A percentile compares a stretch with the other conserved stretches of the same genome.
These are phyloP conservation scores for Camptogramma bilineatum DNA, from an alignment of 2,888 invertebrate species.

Conservation along the genomic window DNA sequence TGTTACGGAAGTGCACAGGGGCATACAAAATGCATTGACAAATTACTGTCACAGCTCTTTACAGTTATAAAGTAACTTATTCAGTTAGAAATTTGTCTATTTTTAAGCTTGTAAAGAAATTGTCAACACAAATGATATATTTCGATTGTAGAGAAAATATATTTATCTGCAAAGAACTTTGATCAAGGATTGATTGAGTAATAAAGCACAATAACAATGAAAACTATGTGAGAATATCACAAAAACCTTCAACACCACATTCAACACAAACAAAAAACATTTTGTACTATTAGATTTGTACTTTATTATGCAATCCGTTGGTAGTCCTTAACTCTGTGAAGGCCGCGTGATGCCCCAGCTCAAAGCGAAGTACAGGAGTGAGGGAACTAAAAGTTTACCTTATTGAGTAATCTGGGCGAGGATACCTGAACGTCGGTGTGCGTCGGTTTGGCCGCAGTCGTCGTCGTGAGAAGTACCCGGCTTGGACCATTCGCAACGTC, in stretches of 20 bases:
- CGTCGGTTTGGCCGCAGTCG: conserved; percentile 65
- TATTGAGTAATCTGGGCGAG: conserved; percentile 83
- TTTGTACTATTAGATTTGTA: not conserved
- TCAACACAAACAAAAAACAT: too few species aligned
- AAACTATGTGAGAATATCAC: not conserved
- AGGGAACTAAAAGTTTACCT: conserved; percentile 81
- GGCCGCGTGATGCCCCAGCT: conserved; percentile 56
- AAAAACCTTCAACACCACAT: too few species aligned
- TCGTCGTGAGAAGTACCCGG: conserved; percentile 70
- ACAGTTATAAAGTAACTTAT: not conserved
- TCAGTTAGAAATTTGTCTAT: not conserved
- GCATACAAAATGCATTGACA: too few species aligned
- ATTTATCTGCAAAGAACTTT: too few species aligned
- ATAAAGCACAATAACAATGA: too few species aligned
- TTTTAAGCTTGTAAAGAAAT: too few species aligned
- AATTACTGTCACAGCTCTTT: not conserved
- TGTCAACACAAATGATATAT: too few species aligned
- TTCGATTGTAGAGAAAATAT: too few species aligned
- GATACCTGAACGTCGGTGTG: conserved; percentile 84
- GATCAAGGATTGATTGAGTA: too few species aligned
- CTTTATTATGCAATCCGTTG: conserved; percentile 3
- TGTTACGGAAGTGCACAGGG: not conserved
- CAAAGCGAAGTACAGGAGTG: conserved; percentile 63
- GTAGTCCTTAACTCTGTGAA: conserved; percentile 23
- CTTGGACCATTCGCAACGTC: conserved; percentile 77